phyloP scores from a whole-genome alignment of 2,797 vertebrate genomes.

The Parambassis ranga region DNA sequence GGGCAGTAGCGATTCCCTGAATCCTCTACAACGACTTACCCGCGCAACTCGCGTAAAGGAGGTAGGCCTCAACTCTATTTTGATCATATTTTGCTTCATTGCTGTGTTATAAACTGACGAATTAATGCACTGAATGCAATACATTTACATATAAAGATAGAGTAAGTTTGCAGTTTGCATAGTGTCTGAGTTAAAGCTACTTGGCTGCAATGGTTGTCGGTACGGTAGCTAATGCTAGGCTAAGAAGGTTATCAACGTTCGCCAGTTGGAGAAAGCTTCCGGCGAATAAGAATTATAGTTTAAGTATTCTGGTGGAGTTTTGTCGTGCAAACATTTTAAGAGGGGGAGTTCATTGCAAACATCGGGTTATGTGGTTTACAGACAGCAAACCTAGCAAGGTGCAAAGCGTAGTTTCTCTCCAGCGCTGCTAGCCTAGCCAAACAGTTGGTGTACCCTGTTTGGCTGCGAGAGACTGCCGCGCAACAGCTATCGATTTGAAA shows the following conservation, averaged over 20 bases:
- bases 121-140: background rate
- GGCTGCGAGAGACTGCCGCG: constrained; percentile 18
- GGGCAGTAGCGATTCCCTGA: constrained; percentile 33
- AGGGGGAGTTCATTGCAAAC: fast-evolving
- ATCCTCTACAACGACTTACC: constrained; percentile 44
- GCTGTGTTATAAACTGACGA: fast-evolving
- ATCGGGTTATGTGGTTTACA: fast-evolving
- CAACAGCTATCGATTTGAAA: constrained; percentile 28
- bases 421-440: constrained; percentile 4
- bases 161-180: background rate
- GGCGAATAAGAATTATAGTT: background rate
- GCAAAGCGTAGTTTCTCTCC: fast-evolving
- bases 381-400: fast-evolving
- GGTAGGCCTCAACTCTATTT: constrained; percentile 66
- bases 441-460: constrained; percentile 18
- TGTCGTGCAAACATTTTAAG: fast-evolving
- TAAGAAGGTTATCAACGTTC: constrained; percentile 31
- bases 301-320: background rate
- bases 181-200: background rate
- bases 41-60: constrained; percentile 63
- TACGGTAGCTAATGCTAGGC: constrained; percentile 27
- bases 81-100: background rate
- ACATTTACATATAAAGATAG: fast-evolving
- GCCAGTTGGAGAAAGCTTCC: background rate
- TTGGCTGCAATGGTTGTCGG: background rate